phyloP scores from a whole-genome alignment of 1,140 invertebrate genomes.

The Fopius arisanus region DNA sequence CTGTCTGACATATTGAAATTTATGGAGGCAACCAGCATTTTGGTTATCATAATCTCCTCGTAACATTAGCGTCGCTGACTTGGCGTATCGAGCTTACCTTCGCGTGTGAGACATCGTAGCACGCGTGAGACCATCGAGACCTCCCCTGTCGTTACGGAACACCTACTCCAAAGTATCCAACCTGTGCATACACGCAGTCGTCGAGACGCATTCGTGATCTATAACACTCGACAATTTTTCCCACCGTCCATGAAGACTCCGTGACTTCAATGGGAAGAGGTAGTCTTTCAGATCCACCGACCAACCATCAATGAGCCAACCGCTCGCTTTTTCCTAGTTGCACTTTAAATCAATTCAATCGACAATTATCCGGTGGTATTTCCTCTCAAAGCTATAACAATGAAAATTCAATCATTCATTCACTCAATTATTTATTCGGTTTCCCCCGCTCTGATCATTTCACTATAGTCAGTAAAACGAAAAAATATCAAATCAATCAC shows the following conservation, averaged over 20 bases:
- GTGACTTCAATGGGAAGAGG: conserved; percentile 22
- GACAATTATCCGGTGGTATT: too few species aligned
- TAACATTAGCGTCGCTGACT: neutral
- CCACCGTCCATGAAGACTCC: conserved; percentile 8
- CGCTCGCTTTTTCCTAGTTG: neutral
- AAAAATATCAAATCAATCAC: too few species aligned
- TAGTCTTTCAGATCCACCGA: conserved; percentile 20
- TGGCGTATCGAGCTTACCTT: conserved; percentile 15
- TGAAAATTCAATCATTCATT: too few species aligned
- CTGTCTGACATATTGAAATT: too few species aligned
- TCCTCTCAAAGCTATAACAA: too few species aligned
- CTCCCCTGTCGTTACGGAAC: conserved; percentile 45
- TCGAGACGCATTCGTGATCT: conserved; percentile 23
- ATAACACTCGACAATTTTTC: conserved; percentile 29
- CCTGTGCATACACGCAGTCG: conserved; percentile 9
- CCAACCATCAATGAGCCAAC: conserved; percentile 19
- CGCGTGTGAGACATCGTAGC: conserved; percentile 52
- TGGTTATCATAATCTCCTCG: neutral
- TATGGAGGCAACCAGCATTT: neutral
- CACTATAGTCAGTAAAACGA: too few species aligned
- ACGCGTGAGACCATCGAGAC: conserved; percentile 56
- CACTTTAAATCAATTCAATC: too few species aligned
- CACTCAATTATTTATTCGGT: too few species aligned
- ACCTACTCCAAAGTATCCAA: conserved; percentile 23
- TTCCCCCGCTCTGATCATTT: too few species aligned